phyloP scores from a whole-genome alignment of 2,888 invertebrate genomes.

The Cordylochernes scorpioides region DNA sequence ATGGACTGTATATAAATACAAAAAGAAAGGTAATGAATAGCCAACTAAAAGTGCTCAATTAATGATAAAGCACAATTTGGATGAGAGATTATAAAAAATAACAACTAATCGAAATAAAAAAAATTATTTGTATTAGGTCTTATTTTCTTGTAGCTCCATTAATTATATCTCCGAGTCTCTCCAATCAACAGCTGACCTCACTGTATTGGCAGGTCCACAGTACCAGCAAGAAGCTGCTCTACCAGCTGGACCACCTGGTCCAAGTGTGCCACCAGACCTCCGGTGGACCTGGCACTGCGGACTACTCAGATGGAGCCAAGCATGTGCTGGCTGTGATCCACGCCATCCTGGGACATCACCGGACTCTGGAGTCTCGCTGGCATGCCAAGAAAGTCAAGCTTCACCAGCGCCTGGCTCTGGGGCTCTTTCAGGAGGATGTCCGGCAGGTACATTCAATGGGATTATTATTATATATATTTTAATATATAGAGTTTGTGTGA shows the following conservation, averaged over 20 bases:
- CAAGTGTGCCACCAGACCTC: conserved; percentile 63
- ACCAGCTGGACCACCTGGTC: conserved; percentile 78
- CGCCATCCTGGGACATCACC: conserved; percentile 79
- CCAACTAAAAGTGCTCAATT: too few species aligned
- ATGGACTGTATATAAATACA: too few species aligned
- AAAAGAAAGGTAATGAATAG: too few species aligned
- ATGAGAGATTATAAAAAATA: too few species aligned
- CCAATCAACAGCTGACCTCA: too few species aligned
- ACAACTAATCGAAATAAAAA: too few species aligned
- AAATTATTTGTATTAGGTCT: too few species aligned
- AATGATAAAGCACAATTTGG: too few species aligned
- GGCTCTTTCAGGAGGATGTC: conserved; percentile 85
- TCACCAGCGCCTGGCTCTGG: conserved; percentile 69
- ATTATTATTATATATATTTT: too few species aligned
- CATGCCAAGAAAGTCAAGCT: conserved; percentile 78
- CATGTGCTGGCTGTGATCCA: conserved; percentile 88
- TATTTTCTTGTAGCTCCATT: too few species aligned
- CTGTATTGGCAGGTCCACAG: conserved; percentile 82
- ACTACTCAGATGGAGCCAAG: conserved; percentile 81
- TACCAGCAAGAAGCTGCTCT: conserved; percentile 78
- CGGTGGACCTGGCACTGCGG: conserved; percentile 34
- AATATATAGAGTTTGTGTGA: too few species aligned
- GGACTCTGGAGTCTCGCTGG: conserved; percentile 76
- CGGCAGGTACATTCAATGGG: conserved; percentile 65
- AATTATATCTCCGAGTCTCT: too few species aligned